Percentiles rank a stretch among this genome's conserved stretches.
Conservation (phyloP, 2,797 vertebrate species). For the Tokudaia tokunoshimensis region DNA sequence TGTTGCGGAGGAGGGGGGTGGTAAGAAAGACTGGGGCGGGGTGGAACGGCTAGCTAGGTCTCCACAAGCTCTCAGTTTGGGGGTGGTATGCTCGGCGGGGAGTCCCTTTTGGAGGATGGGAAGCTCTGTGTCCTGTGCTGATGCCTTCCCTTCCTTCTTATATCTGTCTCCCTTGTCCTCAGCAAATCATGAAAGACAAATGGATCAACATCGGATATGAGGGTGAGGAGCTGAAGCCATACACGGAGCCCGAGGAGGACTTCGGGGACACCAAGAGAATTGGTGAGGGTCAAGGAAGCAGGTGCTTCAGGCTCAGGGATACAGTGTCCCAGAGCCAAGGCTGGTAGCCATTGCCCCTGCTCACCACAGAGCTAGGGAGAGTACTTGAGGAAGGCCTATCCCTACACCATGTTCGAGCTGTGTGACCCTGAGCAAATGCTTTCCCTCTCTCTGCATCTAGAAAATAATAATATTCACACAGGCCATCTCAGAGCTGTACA, state of each 20-base stretch:
- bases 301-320: too few relatives aligned
- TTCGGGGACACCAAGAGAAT: conserved; percentile 94
- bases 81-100: neutral
- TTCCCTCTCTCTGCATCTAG: neutral
- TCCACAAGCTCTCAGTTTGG: neutral
- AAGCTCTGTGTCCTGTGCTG: neutral
- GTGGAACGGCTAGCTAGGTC: neutral
- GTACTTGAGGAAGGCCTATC: neutral
- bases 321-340: neutral
- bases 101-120: neutral
- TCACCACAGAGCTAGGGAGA: fast-evolving
- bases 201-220: conserved; percentile 97
- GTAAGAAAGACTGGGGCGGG: neutral
- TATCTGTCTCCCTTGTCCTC: neutral
- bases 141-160: neutral
- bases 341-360: neutral
- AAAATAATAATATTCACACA: neutral
- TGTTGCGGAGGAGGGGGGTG: conserved; percentile 15
- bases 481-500: fast-evolving
- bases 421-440: neutral
- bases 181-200: conserved; percentile 99
- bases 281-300: conserved; percentile 87
- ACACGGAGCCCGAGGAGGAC: conserved; percentile 94
- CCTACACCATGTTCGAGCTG: neutral
- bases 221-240: conserved; percentile 94